These are phyloP conservation scores for Heterotilapia buettikoferi DNA, from an alignment of 2,113 vertebrate genomes.

Conservation along the genomic window DNA sequence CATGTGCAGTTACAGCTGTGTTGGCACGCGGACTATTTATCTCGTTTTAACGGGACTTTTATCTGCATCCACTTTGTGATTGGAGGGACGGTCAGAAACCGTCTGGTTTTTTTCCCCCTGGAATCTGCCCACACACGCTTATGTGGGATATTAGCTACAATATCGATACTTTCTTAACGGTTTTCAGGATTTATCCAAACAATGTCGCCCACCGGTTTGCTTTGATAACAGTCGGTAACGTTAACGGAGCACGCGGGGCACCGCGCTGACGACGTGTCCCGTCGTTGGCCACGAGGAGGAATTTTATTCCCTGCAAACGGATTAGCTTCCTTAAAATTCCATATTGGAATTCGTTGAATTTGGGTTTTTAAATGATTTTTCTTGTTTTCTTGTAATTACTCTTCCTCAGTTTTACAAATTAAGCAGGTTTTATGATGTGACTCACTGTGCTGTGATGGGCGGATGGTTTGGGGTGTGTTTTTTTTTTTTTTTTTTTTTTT, in stretches of 20 bases:
- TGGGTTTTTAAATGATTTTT: neutral
- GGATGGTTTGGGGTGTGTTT: neutral
- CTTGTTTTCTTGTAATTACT: neutral
- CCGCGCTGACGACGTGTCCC: neutral
- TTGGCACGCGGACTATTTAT: neutral
- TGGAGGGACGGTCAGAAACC: neutral
- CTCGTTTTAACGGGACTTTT: neutral
- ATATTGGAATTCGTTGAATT: neutral
- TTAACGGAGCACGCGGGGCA: neutral
- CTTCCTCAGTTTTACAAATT: neutral
- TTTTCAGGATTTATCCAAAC: neutral
- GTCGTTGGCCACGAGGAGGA: constrained; percentile 13
- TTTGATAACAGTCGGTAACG: neutral
- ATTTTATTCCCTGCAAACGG: neutral
- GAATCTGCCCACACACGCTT: neutral
- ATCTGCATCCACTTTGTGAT: neutral
- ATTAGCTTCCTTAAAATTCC: neutral
- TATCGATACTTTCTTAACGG: neutral
- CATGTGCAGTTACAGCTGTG: neutral
- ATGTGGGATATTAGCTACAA: neutral
- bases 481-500: too few relatives aligned
- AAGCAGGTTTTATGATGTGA: neutral
- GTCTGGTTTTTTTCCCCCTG: accelerated
- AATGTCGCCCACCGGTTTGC: neutral
- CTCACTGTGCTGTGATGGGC: neutral